Evolutionary conservation across 53 echinoderm and acorn worm species (phyloP).

Genomic region (Paelopatides confundens): DNA sequence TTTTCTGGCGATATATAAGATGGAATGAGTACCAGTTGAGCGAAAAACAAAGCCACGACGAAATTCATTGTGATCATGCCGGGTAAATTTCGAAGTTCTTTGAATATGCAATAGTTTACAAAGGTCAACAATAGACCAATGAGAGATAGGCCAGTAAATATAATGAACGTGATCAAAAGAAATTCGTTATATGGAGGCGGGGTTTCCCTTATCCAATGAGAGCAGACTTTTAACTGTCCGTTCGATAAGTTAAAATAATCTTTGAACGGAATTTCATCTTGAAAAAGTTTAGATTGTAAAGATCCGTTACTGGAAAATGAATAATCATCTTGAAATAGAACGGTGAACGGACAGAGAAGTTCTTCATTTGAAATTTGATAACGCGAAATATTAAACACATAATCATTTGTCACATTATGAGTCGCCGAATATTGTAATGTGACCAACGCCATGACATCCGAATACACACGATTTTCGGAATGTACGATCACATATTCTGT

Average conservation of each 20-base stretch:
- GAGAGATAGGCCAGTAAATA: slow-evolving; percentile 62
- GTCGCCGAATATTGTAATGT: neutral
- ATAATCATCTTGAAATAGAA: neutral
- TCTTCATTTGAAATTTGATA: neutral
- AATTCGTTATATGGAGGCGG: neutral
- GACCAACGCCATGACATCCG: neutral
- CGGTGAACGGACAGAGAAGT: neutral
- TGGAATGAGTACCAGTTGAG: neutral
- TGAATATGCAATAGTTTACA: slow-evolving; percentile 61
- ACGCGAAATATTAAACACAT: neutral
- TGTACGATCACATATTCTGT: neutral
- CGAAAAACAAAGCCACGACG: slow-evolving; percentile 60
- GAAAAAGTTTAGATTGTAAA: neutral
- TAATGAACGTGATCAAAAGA: slow-evolving; percentile 21
- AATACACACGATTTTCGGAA: neutral
- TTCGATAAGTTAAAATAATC: neutral
- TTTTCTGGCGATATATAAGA: neutral
- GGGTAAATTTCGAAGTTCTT: slow-evolving; percentile 60
- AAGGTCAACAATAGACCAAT: slow-evolving; percentile 63
- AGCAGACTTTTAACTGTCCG: neutral
- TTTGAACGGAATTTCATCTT: neutral
- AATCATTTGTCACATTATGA: neutral
- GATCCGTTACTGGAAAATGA: neutral
- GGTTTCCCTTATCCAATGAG: neutral
- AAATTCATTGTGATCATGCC: slow-evolving; percentile 68